A percentile compares a stretch with the other conserved stretches of the same genome.
Conservation (phyloP, 2,113 vertebrate species). For the Tenebrosternarchus preto region DNA sequence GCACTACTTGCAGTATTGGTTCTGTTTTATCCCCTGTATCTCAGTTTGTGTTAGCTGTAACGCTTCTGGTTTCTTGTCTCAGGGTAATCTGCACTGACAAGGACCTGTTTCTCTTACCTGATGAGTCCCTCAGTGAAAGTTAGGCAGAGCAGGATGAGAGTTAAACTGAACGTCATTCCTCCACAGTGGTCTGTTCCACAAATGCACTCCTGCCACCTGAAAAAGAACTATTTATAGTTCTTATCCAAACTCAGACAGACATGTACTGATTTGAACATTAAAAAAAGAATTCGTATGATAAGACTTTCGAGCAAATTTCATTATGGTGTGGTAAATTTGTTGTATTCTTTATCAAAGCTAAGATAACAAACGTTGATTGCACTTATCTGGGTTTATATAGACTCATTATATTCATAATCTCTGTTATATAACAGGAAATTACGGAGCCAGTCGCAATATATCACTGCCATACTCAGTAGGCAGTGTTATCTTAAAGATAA, state of each 20-base stretch:
- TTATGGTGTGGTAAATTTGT: not conserved
- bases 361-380: not conserved
- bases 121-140: slow-evolving; percentile 19
- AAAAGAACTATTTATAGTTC: slow-evolving; percentile 1
- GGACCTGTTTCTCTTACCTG: slow-evolving; percentile 13
- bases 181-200: not conserved
- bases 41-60: not conserved
- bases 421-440: not conserved
- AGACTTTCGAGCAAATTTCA: not conserved
- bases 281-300: not conserved
- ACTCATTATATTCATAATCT: not conserved
- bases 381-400: not conserved
- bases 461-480: not conserved
- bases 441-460: too few species aligned
- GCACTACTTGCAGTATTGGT: not conserved
- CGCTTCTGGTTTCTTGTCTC: not conserved
- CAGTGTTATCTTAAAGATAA: not conserved
- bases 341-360: not conserved
- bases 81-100: not conserved
- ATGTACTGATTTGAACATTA: not conserved
- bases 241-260: not conserved
- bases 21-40: not conserved
- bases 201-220: not conserved
- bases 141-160: slow-evolving; percentile 14
- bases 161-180: slow-evolving; percentile 2